Evolutionary conservation across 2,888 invertebrate genomes (phyloP), one percentile per base, ranked within the genome.

Genomic region (Abscondita cerata): DNA sequence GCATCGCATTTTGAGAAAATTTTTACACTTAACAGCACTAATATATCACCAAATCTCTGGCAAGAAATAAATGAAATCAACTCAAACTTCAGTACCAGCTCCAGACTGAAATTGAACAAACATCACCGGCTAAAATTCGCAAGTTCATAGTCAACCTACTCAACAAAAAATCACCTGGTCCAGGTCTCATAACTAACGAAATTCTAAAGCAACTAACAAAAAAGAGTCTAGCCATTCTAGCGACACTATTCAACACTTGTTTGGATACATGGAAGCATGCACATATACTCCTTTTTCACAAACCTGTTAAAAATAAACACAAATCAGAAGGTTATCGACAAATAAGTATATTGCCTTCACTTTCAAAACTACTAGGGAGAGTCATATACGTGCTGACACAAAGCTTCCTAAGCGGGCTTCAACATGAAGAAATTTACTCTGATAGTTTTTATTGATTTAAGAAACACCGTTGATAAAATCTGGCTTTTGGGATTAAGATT

Each of bases 401-500:
- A 25, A 4, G 25, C 6, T 4, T 4, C 6, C 25, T 25, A 4
- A 6, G 25, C 2, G 6, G 25, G 25, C 25, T 25, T 25, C 25
- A n/a, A n/a, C n/a, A n/a, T n/a, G n/a, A n/a, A n/a, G n/a, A n/a
- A n/a, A n/a, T n/a, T n/a, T n/a, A n/a, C n/a, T n/a, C n/a, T n/a
- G n/a, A n/a, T n/a, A n/a, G n/a, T n/a, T n/a, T n/a, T n/a, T n/a
- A 25, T 25, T 6, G 25, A 25, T 6, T 6, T 25, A 4, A 25
- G 6, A 25, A 25, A 25, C 25, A 6, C 25, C 2, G 2, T 25
- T 25, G 25, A 25, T 5, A 52, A 6, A 25, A 18, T 52, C 2
- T 52, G 52, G 36, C 52, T 15, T 18, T 5, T 18, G 12, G 38
- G 52, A 52, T 18, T 52, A 18, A 15, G 18, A 36, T 18, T 18